These are phyloP conservation scores for Melopsittacus undulatus DNA, from an alignment of 2,797 vertebrate genomes.

Conservation along the genomic window DNA sequence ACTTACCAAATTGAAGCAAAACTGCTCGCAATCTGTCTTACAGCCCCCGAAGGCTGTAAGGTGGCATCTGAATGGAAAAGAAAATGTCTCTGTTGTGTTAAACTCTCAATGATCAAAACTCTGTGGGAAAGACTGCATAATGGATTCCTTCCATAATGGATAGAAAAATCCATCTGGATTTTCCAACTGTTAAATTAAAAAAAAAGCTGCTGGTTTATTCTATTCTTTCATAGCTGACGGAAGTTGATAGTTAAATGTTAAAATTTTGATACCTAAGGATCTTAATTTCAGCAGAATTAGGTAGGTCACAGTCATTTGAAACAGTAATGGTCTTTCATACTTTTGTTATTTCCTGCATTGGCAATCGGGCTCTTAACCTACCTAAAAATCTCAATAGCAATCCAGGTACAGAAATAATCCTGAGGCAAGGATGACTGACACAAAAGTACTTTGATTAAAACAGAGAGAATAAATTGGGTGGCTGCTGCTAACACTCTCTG, in stretches of 20 bases:
- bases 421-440: not conserved
- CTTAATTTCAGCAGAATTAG: slow-evolving; percentile 59
- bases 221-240: slow-evolving; percentile 58
- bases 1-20: not conserved
- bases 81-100: not conserved
- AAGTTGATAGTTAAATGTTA: slow-evolving; percentile 32
- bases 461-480: not conserved
- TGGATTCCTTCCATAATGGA: not conserved
- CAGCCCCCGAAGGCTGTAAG: not conserved
- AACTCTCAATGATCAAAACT: slow-evolving; percentile 44
- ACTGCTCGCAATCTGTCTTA: not conserved
- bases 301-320: slow-evolving; percentile 23
- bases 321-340: not conserved
- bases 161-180: not conserved
- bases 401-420: not conserved
- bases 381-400: not conserved
- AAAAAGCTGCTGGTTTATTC: not conserved
- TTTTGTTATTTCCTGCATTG: not conserved
- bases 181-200: not conserved
- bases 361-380: not conserved
- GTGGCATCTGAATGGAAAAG: not conserved
- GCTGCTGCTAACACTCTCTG: not conserved
- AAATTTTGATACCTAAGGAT: slow-evolving; percentile 14
- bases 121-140: not conserved
- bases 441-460: not conserved